Evolutionary conservation across 2,888 invertebrate species (phyloP).

Genomic region (Malthinus flaveolus): DNA sequence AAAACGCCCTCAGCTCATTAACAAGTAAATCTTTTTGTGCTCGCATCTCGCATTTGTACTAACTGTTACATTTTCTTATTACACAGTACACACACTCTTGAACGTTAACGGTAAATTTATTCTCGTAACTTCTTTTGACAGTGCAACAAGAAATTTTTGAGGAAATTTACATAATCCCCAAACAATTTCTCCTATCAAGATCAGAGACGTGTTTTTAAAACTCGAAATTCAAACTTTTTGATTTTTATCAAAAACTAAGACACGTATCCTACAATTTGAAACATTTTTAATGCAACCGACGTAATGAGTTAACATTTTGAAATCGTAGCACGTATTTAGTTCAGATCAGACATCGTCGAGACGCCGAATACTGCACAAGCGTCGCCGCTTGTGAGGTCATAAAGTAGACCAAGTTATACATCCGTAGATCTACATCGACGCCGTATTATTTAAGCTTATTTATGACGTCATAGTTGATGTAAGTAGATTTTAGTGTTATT

Average conservation of each 20-base stretch:
- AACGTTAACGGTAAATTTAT: too few species aligned
- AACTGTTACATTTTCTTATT: conserved; percentile 5
- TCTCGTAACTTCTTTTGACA: too few species aligned
- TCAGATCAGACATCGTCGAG: conserved; percentile 15
- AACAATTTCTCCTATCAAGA: too few species aligned
- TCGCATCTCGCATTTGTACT: conserved; percentile 5
- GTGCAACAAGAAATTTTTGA: too few species aligned
- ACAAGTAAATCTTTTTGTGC: conserved; percentile 23
- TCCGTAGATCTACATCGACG: conserved; percentile 14
- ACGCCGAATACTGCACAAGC: conserved; percentile 15
- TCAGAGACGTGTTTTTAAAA: too few species aligned
- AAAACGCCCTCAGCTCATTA: conserved; percentile 36
- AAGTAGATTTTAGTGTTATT: conserved; percentile 10
- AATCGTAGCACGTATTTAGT: conserved; percentile 13
- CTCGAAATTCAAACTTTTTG: too few species aligned
- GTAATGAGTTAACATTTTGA: conserved; percentile 13
- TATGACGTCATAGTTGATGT: conserved; percentile 7
- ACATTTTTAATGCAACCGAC: conserved; percentile 6
- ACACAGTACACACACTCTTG: conserved; percentile 10
- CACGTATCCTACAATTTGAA: neutral
- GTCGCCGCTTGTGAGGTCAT: conserved; percentile 9
- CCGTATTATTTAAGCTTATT: conserved; percentile 13
- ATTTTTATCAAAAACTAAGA: too few species aligned
- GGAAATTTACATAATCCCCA: too few species aligned
- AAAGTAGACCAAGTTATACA: conserved; percentile 17